phyloP scores from a whole-genome alignment of 2,797 vertebrate species.

The Tapirus indicus region DNA sequence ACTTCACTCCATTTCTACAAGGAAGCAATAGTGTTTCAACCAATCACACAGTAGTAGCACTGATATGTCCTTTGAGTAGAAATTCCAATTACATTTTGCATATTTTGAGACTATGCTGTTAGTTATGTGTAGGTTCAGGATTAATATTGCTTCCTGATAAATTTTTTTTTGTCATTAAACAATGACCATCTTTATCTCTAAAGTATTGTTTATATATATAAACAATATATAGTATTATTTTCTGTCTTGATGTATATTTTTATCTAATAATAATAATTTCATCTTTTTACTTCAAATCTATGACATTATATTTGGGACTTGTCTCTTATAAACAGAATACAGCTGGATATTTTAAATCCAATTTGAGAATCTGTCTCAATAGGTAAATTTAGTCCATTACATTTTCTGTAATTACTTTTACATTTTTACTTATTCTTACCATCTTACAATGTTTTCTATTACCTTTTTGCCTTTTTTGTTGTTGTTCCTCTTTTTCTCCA shows the following conservation, averaged over 20 bases:
- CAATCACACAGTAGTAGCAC: neutral
- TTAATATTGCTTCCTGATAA: neutral
- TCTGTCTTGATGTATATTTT: neutral
- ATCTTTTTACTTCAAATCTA: neutral
- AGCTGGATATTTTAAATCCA: conserved; percentile 20
- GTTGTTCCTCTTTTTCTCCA: neutral
- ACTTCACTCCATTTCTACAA: neutral
- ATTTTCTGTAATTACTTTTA: conserved; percentile 9
- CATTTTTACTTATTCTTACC: neutral
- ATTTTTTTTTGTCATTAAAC: neutral
- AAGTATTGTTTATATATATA: no score
- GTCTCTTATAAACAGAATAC: neutral
- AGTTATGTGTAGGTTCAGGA: neutral
- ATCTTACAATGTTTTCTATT: neutral
- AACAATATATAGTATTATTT: neutral
- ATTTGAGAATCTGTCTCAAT: neutral
- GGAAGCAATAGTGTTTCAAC: neutral
- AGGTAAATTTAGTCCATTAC: neutral
- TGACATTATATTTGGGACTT: neutral
- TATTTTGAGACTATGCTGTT: neutral
- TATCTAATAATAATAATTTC: neutral
- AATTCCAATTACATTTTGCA: neutral
- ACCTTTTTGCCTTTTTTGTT: neutral
- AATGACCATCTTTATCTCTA: conserved; percentile 22
- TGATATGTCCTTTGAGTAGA: neutral